phyloP scores from a whole-genome alignment of 2,113 vertebrate genomes.

The Cinclus mexicanus region DNA sequence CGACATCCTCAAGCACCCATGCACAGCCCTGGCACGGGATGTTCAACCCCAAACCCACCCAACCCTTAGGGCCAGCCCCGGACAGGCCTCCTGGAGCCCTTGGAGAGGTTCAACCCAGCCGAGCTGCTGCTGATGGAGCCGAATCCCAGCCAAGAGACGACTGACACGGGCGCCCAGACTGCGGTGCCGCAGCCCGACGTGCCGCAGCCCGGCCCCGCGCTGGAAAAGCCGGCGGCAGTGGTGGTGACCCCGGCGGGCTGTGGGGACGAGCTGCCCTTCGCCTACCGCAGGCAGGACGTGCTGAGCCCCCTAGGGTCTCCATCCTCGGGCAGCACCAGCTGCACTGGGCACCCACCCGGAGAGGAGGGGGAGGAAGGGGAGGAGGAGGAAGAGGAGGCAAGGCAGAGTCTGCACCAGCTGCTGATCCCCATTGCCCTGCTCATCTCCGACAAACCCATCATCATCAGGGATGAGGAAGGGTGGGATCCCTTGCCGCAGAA shows the following conservation, averaged over 20 bases:
- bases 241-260: accelerated
- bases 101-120: neutral
- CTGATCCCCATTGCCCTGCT: constrained; percentile 23
- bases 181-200: accelerated
- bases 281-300: constrained; percentile 41
- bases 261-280: neutral
- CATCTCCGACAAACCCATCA: constrained; percentile 44
- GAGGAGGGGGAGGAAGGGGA: neutral
- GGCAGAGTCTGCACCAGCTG: accelerated
- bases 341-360: accelerated
- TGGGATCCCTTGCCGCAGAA: neutral
- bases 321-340: accelerated
- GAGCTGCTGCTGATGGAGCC: neutral
- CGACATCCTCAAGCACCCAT: accelerated
- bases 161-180: accelerated
- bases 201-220: accelerated
- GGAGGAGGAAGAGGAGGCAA: neutral
- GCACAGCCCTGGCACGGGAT: accelerated
- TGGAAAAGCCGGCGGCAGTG: accelerated
- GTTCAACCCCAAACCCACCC: neutral
- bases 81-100: neutral
- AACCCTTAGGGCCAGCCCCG: neutral
- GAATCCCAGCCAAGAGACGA: neutral
- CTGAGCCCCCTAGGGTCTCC: neutral
- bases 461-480: neutral